Evolutionary conservation across 2,797 vertebrate species (phyloP).

Genomic region (Coccyzus lansbergi): DNA sequence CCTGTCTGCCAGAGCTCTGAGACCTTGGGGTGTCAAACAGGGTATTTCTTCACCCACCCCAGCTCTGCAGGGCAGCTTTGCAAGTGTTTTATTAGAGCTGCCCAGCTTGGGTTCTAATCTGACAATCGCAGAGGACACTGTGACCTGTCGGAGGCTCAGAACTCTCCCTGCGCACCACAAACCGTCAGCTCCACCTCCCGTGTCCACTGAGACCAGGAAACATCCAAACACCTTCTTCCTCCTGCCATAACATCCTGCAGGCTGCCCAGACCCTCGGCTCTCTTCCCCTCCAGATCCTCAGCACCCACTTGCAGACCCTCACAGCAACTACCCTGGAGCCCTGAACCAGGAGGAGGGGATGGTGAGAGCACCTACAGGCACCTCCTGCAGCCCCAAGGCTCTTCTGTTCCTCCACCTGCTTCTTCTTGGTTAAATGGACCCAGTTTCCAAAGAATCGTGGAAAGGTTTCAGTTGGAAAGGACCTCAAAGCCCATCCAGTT

Average conservation of each 20-base stretch:
- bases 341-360: rapidly evolving
- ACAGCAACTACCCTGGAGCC: background rate
- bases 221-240: rapidly evolving
- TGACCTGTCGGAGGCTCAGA: background rate
- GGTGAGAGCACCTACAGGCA: rapidly evolving
- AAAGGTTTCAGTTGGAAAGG: too few species aligned
- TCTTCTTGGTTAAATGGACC: background rate
- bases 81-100: background rate
- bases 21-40: too few species aligned
- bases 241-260: background rate
- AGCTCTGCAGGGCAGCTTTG: background rate
- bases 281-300: background rate
- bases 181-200: rapidly evolving
- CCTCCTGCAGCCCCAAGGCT: background rate
- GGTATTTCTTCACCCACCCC: too few species aligned
- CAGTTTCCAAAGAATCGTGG: background rate
- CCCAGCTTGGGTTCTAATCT: rapidly evolving
- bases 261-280: background rate
- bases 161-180: rapidly evolving
- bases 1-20: too few species aligned
- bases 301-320: background rate
- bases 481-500: too few species aligned
- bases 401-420: background rate
- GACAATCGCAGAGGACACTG: rapidly evolving
- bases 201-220: background rate